These are phyloP conservation scores for Trachymyrmex septentrionalis DNA, from an alignment of 1,140 invertebrate species.

Conservation along the genomic window DNA sequence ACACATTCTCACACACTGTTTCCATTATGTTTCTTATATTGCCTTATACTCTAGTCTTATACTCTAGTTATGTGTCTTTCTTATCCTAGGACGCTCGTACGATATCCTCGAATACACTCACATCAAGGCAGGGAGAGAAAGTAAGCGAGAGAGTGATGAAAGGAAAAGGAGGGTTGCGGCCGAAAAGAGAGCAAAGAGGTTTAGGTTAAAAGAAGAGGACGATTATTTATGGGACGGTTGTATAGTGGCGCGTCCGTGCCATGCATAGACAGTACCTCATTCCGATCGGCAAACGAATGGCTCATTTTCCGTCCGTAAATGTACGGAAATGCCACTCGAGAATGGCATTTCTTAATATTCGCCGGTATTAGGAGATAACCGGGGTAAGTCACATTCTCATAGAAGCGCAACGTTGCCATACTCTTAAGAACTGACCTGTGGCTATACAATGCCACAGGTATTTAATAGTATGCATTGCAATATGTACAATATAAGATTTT, in stretches of 20 bases:
- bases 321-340: slow-evolving; percentile 81
- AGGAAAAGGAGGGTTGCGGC: slow-evolving; percentile 70
- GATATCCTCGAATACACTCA: slow-evolving; percentile 47
- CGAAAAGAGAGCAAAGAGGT: slow-evolving; percentile 19
- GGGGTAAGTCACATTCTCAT: slow-evolving; percentile 79
- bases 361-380: slow-evolving; percentile 79
- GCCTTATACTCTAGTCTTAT: neutral
- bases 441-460: neutral
- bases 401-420: slow-evolving; percentile 76
- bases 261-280: slow-evolving; percentile 84
- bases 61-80: slow-evolving; percentile 23
- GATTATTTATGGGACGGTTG: slow-evolving; percentile 83
- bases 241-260: slow-evolving; percentile 82
- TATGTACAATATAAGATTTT: neutral
- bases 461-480: neutral
- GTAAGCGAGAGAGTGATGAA: slow-evolving; percentile 69
- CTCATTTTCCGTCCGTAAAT: slow-evolving; percentile 81
- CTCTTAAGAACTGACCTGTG: slow-evolving; percentile 1
- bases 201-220: slow-evolving; percentile 51
- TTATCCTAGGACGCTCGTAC: slow-evolving; percentile 11
- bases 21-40: neutral
- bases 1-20: neutral
- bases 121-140: slow-evolving; percentile 38
- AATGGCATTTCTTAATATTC: slow-evolving; percentile 85
- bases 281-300: slow-evolving; percentile 79